Conservation (phyloP, 2,113 vertebrate genomes). For the Tachycineta bicolor region DNA sequence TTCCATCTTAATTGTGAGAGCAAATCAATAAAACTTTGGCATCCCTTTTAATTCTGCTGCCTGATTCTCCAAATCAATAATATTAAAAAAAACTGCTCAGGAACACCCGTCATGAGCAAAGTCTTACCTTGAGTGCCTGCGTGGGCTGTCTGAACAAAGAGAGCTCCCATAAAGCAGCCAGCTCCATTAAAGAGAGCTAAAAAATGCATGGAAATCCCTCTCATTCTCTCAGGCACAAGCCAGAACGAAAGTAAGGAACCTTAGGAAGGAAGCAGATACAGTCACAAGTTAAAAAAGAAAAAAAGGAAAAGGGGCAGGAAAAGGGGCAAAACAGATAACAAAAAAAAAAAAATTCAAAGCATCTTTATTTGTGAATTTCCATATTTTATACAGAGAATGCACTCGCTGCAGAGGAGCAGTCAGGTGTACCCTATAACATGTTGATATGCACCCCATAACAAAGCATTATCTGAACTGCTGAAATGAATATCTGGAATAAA, state of each 20-base stretch:
- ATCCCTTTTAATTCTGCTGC: constrained; percentile 44
- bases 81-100: constrained; percentile 4
- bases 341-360: background rate
- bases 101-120: background rate
- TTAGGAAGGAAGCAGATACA: constrained; percentile 50
- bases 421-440: rapidly evolving
- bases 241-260: constrained; percentile 83
- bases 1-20: constrained; percentile 77
- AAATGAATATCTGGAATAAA: background rate
- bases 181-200: constrained; percentile 88
- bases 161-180: constrained; percentile 86
- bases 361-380: background rate
- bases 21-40: constrained; percentile 74
- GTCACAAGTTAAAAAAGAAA: background rate
- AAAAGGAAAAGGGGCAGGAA: too few species aligned
- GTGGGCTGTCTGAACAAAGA: constrained; percentile 82
- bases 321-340: background rate
- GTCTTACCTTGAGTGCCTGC: constrained; percentile 85
- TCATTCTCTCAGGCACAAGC: constrained; percentile 81
- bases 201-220: constrained; percentile 84
- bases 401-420: background rate
- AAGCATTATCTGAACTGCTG: background rate
- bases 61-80: constrained; percentile 59
- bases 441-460: background rate
- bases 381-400: background rate